Base-by-base conservation (phyloP, 2,888 invertebrate species). In the Idaea straminata region DNA sequence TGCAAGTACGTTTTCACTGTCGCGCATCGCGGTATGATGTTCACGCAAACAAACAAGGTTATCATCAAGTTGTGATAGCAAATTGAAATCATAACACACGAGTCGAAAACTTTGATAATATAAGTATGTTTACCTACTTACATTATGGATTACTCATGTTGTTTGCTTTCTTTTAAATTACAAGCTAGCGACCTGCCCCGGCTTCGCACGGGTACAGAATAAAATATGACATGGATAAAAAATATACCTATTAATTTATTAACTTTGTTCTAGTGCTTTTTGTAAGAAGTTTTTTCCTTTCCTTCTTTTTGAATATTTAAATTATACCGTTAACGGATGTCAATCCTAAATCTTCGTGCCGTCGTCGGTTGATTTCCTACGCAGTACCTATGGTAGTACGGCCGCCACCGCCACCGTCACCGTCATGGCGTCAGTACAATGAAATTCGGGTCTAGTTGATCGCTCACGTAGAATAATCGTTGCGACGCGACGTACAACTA, bases 1-100 rank as follows among this genome's bases (percentile, higher is more conserved):
- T 47, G 47, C 0, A 47, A 47, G 47, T 47, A 47, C 47, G 13
- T 10, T 6, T 47, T 4, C 47, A 47, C 13, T 47, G 2, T 47
- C 47, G 13, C 47, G 7, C 47, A 25, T 47, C 6, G 6, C 47
- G 47, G 47, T 47, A 47, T 47, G 47, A 47, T 47, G 13, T 47
- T 47, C 47, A 47, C 47, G 47, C 47, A 47, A 47, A 47, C 47
- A 47, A 47, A 47, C 47, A 47, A 47, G 47, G 47, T 47, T 47
- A 47, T 47, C 47, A 47, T 47, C 47, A 7, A 47, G 47, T 47
- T 10, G 47, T 47, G 47, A 47, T 47, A 47, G 13, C 47, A 47
- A 47, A 47, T 47, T 47, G 13, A 47, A 47, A 47, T 47, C 47
- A 47, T 13, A 47, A 47, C 47, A 47, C 47, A 47, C 25, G 25